These are phyloP conservation scores for Leptarthrus brevirostris DNA, from an alignment of 2,888 invertebrate species.

Conservation along the genomic window DNA sequence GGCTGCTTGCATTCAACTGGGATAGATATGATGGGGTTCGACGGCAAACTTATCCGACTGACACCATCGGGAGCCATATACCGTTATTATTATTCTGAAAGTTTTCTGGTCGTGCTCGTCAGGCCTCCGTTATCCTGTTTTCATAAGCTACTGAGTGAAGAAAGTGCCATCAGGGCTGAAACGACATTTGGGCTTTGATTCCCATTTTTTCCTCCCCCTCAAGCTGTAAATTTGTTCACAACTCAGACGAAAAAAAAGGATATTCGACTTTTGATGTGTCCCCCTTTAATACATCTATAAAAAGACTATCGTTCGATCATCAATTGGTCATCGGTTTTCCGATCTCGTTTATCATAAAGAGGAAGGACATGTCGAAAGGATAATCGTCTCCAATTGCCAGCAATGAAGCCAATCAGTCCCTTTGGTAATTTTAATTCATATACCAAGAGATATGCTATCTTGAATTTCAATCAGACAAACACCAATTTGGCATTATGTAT, in stretches of 20 bases:
- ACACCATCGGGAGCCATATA: conserved; percentile 50
- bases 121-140: conserved; percentile 38
- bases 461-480: conserved; percentile 36
- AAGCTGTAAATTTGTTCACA: conserved; percentile 15
- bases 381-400: conserved; percentile 34
- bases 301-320: background rate
- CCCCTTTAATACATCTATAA: background rate
- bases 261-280: background rate
- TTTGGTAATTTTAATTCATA: conserved; percentile 28
- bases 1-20: conserved; percentile 1
- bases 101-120: conserved; percentile 32
- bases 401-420: conserved; percentile 30
- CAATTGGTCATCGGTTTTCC: conserved; percentile 1
- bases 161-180: conserved; percentile 39
- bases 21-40: conserved; percentile 9
- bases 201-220: conserved; percentile 1
- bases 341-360: background rate
- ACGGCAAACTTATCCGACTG: conserved; percentile 45
- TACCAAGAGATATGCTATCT: conserved; percentile 9
- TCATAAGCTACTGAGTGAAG: conserved; percentile 21
- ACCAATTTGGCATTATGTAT: conserved; percentile 13
- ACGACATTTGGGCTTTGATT: conserved; percentile 42
- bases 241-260: background rate
- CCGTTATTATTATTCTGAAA: conserved; percentile 47
- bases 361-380: conserved; percentile 20